Evolutionary conservation across 37 sponge, comb jelly and placozoan genomes (phyloP).

Genomic region (Tethya wilhelma): DNA sequence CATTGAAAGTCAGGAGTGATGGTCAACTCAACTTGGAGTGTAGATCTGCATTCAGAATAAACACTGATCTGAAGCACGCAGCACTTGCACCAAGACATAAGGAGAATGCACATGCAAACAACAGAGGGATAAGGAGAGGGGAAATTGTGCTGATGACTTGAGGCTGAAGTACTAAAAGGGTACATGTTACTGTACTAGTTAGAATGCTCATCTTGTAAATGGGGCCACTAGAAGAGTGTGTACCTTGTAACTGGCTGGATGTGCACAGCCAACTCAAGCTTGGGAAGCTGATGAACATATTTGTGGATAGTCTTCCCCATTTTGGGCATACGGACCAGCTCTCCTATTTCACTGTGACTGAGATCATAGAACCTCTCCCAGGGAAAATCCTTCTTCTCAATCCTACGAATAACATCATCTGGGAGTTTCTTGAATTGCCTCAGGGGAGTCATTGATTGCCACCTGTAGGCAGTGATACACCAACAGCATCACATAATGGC

Average conservation of each 20-base stretch:
- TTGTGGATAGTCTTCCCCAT: constrained; percentile 98
- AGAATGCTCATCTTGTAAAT: not conserved
- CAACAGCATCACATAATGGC: no score
- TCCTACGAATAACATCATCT: constrained; percentile 91
- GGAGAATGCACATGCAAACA: no score
- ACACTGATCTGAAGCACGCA: not conserved
- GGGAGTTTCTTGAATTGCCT: constrained; percentile 98
- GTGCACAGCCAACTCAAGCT: constrained; percentile 94
- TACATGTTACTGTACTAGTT: no score
- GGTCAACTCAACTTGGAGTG: constrained; percentile 96
- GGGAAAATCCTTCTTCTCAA: constrained; percentile 98
- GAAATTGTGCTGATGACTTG: no score
- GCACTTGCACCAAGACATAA: not conserved
- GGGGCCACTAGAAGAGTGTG: not conserved
- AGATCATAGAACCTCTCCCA: constrained; percentile 97
- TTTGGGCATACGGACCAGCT: constrained; percentile 96
- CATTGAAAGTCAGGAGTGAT: constrained; percentile 99
- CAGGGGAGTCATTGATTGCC: constrained; percentile 98
- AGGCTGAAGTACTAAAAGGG: no score
- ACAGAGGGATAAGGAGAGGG: no score
- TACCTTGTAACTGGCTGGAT: constrained; percentile 98
- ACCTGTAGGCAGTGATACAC: no score
- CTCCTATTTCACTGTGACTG: constrained; percentile 93
- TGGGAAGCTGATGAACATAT: constrained; percentile 96
- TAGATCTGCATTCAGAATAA: constrained; percentile 61